Base-by-base conservation (phyloP, 2,113 vertebrate genomes). In the Strigops habroptila region DNA sequence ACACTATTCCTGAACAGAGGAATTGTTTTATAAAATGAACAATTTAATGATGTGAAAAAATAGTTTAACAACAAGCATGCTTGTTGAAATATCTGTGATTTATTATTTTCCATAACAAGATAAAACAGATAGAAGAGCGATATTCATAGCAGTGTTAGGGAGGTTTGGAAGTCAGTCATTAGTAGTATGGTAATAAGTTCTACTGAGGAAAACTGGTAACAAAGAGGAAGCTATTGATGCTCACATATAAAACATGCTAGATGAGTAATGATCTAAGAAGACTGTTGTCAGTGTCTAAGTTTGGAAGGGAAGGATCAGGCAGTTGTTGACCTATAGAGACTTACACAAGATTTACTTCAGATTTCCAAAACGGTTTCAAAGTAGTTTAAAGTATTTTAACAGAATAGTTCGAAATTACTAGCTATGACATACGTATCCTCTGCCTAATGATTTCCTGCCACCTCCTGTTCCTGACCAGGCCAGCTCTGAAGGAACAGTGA, bases 31-130 rank as follows among this genome's bases (percentile, higher is more conserved):
- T 44, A 49, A 63, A 81, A 49, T 25, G 2, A 77, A 55, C 5
- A 71, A 39, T 48, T 70, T 64, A 9, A 64, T 53, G 3, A n/a
- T 21, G 48, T 57, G 30, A 82, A 85, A 84, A 55, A 88, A 27
- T 7, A 18, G 7, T 59, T 17, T 77, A 44, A 41, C 11, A 46
- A 44, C 7, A 81, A 62, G 46, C 4, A 5, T 24, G 10, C 8
- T 73, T 37, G 44, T 60, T 57, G 48, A 88, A 79, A 57, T 59
- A 15, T 7, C 6, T 0, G 0, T 1, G 65, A 24, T 74, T 19
- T 74, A 31, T 48, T 69, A n/a, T 53, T 91, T 80, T 41, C 44
- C 6, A 1, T 8, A 57, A 44, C 27, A 77, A 22, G 2, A 33
- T 83, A 57, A 83, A 74, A 30, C 9, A 81, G 53, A n/a, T 24